phyloP scores from a whole-genome alignment of 2,797 vertebrate genomes.

The Ambastaia sidthimunki region DNA sequence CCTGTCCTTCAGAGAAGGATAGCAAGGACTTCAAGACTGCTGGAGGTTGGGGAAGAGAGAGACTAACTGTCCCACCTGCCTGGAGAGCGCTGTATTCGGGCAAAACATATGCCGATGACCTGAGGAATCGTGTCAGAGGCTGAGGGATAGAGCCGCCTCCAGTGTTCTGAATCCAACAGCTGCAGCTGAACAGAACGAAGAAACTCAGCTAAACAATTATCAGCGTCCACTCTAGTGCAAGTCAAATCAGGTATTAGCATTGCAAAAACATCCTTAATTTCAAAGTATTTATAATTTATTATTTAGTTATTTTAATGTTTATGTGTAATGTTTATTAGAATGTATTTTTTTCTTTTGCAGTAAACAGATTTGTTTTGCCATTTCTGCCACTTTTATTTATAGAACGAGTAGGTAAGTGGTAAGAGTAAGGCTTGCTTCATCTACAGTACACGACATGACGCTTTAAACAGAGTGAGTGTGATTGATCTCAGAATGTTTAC shows the following conservation, averaged over 20 bases:
- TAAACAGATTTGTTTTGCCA: no score
- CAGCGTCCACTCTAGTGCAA: neutral
- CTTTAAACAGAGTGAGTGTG: no score
- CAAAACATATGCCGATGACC: slow-evolving; percentile 57
- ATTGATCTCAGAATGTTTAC: no score
- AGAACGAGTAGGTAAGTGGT: no score
- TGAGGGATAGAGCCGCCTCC: slow-evolving; percentile 21
- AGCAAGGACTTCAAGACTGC: slow-evolving; percentile 60
- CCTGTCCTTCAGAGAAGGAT: slow-evolving; percentile 62
- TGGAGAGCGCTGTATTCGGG: slow-evolving; percentile 54
- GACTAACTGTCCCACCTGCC: slow-evolving; percentile 53
- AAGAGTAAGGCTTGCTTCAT: no score
- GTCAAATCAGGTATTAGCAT: neutral
- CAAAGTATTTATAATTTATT: no score
- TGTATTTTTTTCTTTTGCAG: no score
- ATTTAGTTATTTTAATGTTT: no score
- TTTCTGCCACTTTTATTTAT: no score
- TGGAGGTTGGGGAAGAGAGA: slow-evolving; percentile 49
- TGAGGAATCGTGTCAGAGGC: slow-evolving; percentile 48
- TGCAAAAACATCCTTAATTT: no score
- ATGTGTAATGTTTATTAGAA: no score
- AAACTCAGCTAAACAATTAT: neutral
- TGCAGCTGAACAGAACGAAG: neutral
- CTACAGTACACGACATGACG: no score
- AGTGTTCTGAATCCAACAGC: slow-evolving; percentile 11